Percentiles rank a stretch among this genome's conserved stretches.
These are phyloP conservation scores for Byasa hedistus DNA, from an alignment of 2,888 invertebrate genomes.

Conservation along the genomic window DNA sequence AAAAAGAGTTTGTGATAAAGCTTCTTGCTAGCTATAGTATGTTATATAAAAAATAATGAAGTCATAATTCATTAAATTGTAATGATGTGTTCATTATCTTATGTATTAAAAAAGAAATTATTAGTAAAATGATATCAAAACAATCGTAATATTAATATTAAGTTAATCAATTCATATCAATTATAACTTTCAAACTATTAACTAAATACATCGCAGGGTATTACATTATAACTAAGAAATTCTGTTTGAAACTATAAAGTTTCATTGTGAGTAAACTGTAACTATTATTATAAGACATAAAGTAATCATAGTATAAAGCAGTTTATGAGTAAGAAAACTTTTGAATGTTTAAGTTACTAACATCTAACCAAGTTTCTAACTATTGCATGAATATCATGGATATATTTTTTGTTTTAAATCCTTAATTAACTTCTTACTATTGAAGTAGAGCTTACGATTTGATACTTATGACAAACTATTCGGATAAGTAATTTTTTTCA, in stretches of 20 bases:
- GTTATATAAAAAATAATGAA: too few relatives aligned
- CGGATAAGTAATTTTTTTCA: too few relatives aligned
- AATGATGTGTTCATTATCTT: too few relatives aligned
- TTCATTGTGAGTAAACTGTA: background rate
- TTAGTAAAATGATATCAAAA: background rate
- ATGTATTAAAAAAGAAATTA: background rate
- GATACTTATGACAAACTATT: too few relatives aligned
- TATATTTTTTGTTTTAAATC: background rate
- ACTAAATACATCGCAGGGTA: background rate
- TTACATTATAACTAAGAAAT: background rate
- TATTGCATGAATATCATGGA: background rate
- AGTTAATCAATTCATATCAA: background rate
- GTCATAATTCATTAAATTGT: too few relatives aligned
- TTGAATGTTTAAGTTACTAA: background rate
- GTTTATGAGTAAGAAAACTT: background rate
- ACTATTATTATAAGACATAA: slow-evolving; percentile 2
- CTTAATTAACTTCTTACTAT: too few relatives aligned
- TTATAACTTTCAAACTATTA: slow-evolving; percentile 3
- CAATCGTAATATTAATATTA: background rate
- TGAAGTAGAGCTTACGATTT: too few relatives aligned
- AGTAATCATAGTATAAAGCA: background rate
- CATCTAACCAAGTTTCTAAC: background rate
- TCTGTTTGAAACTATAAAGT: background rate
- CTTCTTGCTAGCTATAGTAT: too few relatives aligned
- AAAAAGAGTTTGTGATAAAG: too few relatives aligned